phyloP scores from a whole-genome alignment of 2,113 vertebrate species.

The Benitochromis conjunctus region DNA sequence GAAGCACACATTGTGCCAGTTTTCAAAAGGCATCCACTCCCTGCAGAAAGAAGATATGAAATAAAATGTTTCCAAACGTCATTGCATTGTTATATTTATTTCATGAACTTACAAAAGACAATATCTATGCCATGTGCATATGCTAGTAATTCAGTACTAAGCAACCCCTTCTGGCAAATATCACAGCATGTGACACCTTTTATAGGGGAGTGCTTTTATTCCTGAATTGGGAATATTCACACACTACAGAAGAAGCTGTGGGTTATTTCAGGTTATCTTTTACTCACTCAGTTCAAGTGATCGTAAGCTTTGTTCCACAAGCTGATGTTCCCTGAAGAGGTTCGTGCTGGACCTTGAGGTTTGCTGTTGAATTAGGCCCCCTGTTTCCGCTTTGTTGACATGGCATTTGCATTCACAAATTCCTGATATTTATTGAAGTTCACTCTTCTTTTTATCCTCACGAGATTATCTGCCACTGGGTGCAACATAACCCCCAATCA shows the following conservation, averaged over 20 bases:
- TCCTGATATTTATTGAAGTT: background rate
- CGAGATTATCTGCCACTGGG: background rate
- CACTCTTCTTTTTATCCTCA: background rate
- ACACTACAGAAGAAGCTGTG: background rate
- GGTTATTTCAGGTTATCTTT: background rate
- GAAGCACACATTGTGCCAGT: background rate
- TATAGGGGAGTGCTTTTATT: background rate
- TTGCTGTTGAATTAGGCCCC: background rate
- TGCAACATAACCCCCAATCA: background rate
- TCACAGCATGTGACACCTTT: background rate
- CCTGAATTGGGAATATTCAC: background rate
- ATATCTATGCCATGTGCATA: background rate
- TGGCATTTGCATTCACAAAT: background rate
- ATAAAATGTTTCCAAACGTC: background rate
- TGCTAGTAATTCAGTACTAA: background rate
- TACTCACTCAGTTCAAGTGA: background rate
- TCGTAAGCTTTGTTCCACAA: background rate
- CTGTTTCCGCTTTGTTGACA: background rate
- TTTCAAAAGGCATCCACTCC: background rate
- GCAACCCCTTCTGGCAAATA: background rate
- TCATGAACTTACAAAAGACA: background rate
- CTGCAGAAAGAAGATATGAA: background rate
- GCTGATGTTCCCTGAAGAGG: background rate
- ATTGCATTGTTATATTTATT: background rate
- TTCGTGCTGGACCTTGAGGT: background rate